Percentiles rank a stretch among this genome's conserved stretches.
These are phyloP conservation scores for Heterodera schachtii DNA, from an alignment of 1,140 invertebrate genomes.

Conservation along the genomic window DNA sequence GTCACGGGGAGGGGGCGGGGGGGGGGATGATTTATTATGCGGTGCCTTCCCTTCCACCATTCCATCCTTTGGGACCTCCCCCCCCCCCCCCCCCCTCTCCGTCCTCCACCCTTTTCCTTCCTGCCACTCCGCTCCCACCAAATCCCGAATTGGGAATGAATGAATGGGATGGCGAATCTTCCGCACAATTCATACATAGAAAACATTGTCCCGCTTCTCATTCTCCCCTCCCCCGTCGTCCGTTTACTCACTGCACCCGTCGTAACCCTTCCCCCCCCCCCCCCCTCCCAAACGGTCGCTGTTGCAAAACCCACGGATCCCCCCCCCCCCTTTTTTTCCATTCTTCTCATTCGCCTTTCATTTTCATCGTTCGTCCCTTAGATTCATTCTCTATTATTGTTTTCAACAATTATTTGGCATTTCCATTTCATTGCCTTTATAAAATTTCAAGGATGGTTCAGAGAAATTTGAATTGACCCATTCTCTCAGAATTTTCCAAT, in stretches of 20 bases:
- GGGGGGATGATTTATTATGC: conserved; percentile 12
- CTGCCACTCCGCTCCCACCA: background rate
- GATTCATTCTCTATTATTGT: background rate
- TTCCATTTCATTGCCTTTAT: too few species aligned
- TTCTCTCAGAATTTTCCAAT: too few species aligned
- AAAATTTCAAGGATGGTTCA: too few species aligned
- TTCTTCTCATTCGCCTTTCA: background rate
- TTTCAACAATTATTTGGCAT: too few species aligned
- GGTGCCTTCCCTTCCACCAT: background rate
- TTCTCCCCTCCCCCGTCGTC: background rate
- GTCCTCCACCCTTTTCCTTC: background rate
- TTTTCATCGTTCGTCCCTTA: background rate
- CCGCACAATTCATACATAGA: background rate
- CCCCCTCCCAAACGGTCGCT: background rate
- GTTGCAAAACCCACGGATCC: background rate
- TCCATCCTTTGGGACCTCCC: background rate
- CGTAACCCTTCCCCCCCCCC: too few species aligned
- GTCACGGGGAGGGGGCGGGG: too few species aligned
- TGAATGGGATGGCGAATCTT: background rate
- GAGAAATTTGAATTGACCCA: too few species aligned
- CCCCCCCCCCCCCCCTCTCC: conserved; percentile 4
- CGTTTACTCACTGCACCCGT: background rate
- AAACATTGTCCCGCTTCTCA: background rate
- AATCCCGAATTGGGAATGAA: background rate
- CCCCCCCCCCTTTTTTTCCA: too few species aligned